These are phyloP conservation scores for Pipistrellus nathusii DNA, from an alignment of 2,797 vertebrate species.

Conservation along the genomic window DNA sequence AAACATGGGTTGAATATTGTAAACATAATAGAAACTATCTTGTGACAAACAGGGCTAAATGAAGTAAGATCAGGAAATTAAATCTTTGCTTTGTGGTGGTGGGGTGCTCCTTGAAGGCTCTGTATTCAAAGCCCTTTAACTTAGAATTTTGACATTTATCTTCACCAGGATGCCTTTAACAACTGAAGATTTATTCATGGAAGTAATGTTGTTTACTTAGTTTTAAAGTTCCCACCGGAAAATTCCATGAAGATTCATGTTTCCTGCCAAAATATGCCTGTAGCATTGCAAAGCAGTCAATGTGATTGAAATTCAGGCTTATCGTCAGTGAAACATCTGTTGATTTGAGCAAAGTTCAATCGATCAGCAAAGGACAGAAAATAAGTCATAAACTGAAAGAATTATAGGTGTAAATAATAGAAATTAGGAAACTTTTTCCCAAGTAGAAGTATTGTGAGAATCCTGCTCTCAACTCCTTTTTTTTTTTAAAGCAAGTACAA, in stretches of 20 bases:
- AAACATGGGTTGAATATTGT: background rate
- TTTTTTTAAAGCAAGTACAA: background rate
- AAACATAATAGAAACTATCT: background rate
- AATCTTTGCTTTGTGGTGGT: background rate
- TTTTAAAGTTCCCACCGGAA: slow-evolving; percentile 56
- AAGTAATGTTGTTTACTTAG: slow-evolving; percentile 51
- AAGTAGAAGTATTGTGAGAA: slow-evolving; percentile 48
- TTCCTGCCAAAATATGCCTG: slow-evolving; percentile 15
- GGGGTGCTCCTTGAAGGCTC: background rate
- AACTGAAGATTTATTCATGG: slow-evolving; percentile 30
- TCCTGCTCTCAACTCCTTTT: background rate
- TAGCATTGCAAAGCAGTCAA: background rate
- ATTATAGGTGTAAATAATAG: slow-evolving; percentile 47
- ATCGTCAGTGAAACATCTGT: slow-evolving; percentile 20
- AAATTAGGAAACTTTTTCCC: background rate
- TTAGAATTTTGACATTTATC: background rate
- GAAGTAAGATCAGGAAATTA: background rate
- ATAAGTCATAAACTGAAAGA: slow-evolving; percentile 61
- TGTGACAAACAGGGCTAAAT: background rate
- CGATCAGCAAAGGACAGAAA: slow-evolving; percentile 55
- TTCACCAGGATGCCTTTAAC: slow-evolving; percentile 5
- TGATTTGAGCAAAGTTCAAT: slow-evolving; percentile 68
- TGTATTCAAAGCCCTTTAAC: background rate
- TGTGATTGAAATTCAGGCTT: slow-evolving; percentile 19
- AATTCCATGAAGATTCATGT: slow-evolving; percentile 44